These are phyloP conservation scores for Xestia c-nigrum DNA, from an alignment of 2,888 invertebrate genomes.

Conservation along the genomic window DNA sequence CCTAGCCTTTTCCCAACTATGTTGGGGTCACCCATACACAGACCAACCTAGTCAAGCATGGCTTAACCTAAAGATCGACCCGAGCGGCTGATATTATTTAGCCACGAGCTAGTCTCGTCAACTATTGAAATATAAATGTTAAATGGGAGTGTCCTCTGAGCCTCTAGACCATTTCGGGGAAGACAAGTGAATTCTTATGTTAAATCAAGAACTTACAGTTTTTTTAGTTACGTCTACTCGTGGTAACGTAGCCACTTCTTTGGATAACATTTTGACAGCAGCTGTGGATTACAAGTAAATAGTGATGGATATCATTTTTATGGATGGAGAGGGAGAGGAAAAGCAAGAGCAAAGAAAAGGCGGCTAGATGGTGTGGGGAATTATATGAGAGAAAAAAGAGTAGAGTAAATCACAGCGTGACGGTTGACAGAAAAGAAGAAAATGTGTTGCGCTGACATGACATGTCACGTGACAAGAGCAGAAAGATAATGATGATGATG, in stretches of 20 bases:
- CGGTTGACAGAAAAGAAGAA: background rate
- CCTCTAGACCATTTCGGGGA: no score
- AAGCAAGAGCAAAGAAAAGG: background rate
- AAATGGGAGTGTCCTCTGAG: background rate
- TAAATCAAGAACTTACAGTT: slow-evolving; percentile 70
- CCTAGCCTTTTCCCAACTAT: no score
- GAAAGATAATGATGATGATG: background rate
- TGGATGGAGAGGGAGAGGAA: background rate
- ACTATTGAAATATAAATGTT: background rate
- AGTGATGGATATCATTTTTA: background rate
- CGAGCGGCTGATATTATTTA: no score
- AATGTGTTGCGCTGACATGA: background rate
- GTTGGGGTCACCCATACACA: no score
- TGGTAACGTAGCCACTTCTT: slow-evolving; percentile 75
- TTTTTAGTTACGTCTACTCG: slow-evolving; percentile 60
- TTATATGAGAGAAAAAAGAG: background rate
- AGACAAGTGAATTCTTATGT: background rate
- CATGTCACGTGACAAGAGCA: no score
- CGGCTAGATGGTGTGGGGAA: background rate
- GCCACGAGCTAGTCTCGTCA: background rate
- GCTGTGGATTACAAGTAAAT: slow-evolving; percentile 67
- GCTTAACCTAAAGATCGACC: no score
- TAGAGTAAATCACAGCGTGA: background rate
- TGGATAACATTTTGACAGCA: slow-evolving; percentile 77
- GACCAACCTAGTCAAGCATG: no score